phyloP scores from a whole-genome alignment of 2,113 vertebrate genomes.

The Garra rufa region DNA sequence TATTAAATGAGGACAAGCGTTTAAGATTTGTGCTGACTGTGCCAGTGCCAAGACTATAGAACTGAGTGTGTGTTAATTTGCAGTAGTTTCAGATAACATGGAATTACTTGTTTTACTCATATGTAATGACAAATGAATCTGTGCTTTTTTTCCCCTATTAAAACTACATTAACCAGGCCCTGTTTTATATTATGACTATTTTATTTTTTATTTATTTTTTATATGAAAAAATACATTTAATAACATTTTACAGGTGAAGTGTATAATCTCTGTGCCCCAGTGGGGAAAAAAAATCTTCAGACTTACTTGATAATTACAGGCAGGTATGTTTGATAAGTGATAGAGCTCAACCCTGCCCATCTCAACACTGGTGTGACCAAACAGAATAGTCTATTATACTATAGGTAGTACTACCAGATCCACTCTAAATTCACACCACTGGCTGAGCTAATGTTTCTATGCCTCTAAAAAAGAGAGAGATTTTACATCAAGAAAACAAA shows the following conservation, averaged over 20 bases:
- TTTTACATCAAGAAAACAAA: not conserved
- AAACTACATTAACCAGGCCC: not conserved
- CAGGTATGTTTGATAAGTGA: not conserved
- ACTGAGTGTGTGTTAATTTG: not conserved
- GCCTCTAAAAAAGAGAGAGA: not conserved
- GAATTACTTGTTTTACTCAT: not conserved
- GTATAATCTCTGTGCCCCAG: not conserved
- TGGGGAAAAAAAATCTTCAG: not conserved
- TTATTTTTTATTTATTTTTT: not conserved
- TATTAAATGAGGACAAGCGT: not conserved
- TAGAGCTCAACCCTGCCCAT: not conserved
- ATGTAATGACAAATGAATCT: not conserved
- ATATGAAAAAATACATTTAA: not conserved
- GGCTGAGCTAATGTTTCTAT: not conserved
- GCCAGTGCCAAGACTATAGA: not conserved
- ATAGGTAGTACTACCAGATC: too few relatives aligned
- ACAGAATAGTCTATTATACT: too few relatives aligned
- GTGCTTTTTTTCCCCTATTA: not conserved
- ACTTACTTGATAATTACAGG: not conserved
- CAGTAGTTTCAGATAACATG: not conserved
- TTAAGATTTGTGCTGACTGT: not conserved
- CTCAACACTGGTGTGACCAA: too few relatives aligned
- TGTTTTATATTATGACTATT: slow-evolving; percentile 7
- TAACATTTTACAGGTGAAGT: not conserved
- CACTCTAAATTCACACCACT: too few relatives aligned